Conservation (phyloP, 2,797 vertebrate genomes). For the Harpagifer antarcticus region DNA sequence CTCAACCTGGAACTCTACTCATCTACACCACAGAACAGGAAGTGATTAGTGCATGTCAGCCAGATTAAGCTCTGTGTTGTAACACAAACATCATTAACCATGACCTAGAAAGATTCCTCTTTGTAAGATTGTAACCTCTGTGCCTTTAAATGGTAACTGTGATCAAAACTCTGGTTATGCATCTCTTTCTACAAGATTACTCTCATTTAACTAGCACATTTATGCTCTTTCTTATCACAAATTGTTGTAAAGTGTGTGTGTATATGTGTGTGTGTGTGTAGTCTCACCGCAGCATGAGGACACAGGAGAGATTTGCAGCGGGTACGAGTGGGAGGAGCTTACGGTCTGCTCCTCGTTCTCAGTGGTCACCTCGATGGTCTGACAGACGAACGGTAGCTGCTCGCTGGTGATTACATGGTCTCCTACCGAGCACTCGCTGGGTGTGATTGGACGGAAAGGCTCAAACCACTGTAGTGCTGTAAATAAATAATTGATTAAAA, state of each 20-base stretch:
- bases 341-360: conserved; percentile 96
- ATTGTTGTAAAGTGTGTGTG: neutral
- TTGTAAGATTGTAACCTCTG: neutral
- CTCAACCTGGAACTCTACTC: too few relatives aligned
- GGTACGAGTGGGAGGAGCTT: conserved; percentile 94
- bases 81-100: neutral
- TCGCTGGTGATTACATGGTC: conserved; percentile 93
- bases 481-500: neutral
- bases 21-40: neutral
- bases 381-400: conserved; percentile 93
- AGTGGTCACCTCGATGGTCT: conserved; percentile 97
- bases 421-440: conserved; percentile 60
- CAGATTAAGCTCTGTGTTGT: neutral
- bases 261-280: neutral
- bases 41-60: neutral
- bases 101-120: neutral
- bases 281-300: conserved; percentile 93
- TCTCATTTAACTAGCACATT: neutral
- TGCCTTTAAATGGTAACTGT: neutral
- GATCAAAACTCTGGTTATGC: conserved; percentile 15
- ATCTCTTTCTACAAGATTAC: neutral
- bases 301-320: conserved; percentile 96
- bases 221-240: neutral
- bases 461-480: neutral
- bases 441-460: neutral